phyloP scores from a whole-genome alignment of 2,888 invertebrate species.

The Adelphocoris suturalis region DNA sequence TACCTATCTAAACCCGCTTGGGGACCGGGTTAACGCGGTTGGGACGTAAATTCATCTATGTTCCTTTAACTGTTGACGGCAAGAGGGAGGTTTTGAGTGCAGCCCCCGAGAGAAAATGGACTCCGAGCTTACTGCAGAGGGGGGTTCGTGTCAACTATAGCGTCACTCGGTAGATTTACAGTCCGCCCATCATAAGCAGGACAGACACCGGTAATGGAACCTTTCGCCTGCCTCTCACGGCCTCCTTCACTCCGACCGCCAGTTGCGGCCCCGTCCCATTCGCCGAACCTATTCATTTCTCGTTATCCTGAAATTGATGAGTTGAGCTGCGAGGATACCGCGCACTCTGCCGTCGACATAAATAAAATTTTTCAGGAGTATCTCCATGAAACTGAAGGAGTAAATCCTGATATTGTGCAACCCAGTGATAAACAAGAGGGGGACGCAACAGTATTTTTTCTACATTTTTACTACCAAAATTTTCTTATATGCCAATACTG shows the following conservation, averaged over 20 bases:
- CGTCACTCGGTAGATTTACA: conserved; percentile 29
- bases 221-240: background rate
- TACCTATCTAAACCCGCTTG: background rate
- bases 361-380: background rate
- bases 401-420: background rate
- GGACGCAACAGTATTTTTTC: too few relatives aligned
- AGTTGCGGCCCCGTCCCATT: background rate
- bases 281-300: conserved; percentile 24
- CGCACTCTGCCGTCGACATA: background rate
- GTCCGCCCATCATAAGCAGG: conserved; percentile 38
- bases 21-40: background rate
- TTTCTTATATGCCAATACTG: too few relatives aligned
- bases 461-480: too few relatives aligned
- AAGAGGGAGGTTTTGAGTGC: background rate
- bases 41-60: background rate
- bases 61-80: background rate
- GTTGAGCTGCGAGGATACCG: background rate
- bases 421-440: too few relatives aligned
- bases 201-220: conserved; percentile 48
- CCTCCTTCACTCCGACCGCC: background rate
- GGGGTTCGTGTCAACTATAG: background rate
- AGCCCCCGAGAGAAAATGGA: conserved; percentile 34
- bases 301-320: conserved; percentile 39
- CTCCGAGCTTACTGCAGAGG: background rate
- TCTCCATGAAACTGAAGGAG: background rate